Evolutionary conservation across 2,113 vertebrate genomes (phyloP), one percentile per base, ranked within the genome.

Genomic region (Tenebrosternarchus preto): DNA sequence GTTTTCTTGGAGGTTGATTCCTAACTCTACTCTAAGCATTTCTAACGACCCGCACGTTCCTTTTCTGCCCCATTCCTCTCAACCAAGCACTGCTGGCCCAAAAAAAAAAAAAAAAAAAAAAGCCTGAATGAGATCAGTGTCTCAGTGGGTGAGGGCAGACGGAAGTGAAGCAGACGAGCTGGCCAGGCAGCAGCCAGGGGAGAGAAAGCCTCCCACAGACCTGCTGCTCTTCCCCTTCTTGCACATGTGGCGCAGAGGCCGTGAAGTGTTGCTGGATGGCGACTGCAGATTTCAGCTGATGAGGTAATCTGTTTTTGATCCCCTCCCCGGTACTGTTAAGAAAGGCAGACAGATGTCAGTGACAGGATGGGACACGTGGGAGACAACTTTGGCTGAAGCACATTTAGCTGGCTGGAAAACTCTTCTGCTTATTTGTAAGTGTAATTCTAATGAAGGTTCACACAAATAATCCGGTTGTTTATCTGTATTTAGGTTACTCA

Each of bases 191-290:
- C 82, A 68, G 24, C 80, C 80, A 80, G 57, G 70, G 73, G 81
- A 36, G 46, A 50, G 8, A 2, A 70, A 5, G n/a, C 33, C 53
- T n/a, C 57, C 12, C 64, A 25, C 36, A 74, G 79, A 77, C 53
- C 82, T 73, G 70, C 63, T 70, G 17, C 24, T 70, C 75, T 75
- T 73, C 56, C 61, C 19, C 53, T 33, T 55, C 19, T 77, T 53
- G 73, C n/a, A 85, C 81, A 90, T 85, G 87, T 87, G 84, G 87
- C 36, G n/a, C 68, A 9, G 1, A 36, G 68, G 85, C 91, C 88
- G 90, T 76, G 87, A 92, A 86, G 90, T 92, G 92, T 90, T 90
- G 83, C 88, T 90, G 88, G 86, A 91, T 53, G 0, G 80, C 74
- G 88, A 88, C 86, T 84, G 84, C 85, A 86, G 86, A 76, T 53